Percentiles rank a stretch among this genome's conserved stretches.
Evolutionary conservation across 1,140 invertebrate species (phyloP).

Genomic region (Brachystomella parvula): DNA sequence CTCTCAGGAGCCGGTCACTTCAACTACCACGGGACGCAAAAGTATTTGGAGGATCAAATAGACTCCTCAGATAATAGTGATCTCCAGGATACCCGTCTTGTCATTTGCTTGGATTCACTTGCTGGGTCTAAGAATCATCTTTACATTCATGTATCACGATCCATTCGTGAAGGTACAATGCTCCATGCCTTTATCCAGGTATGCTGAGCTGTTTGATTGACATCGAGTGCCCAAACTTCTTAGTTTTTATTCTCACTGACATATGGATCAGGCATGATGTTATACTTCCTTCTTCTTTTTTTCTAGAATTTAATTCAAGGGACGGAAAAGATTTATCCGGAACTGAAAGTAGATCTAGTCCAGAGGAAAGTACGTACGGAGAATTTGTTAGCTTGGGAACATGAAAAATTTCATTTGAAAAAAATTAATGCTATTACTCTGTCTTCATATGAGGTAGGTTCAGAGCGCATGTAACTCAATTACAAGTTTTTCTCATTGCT

Average conservation of each 20-base stretch:
- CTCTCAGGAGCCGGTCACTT: constrained; percentile 85
- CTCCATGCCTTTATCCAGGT: constrained; percentile 63
- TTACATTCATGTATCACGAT: constrained; percentile 91
- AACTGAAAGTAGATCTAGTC: constrained; percentile 62
- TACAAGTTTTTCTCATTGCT: background rate
- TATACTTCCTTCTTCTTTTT: constrained; percentile 16
- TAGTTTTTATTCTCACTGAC: no score
- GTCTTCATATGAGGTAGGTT: constrained; percentile 58
- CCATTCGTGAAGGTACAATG: constrained; percentile 75
- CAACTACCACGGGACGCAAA: constrained; percentile 92
- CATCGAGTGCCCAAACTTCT: no score
- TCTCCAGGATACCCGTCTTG: constrained; percentile 72
- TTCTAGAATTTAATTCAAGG: constrained; percentile 51
- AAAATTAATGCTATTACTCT: constrained; percentile 84
- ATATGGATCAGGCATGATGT: background rate
- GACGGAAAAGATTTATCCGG: constrained; percentile 45
- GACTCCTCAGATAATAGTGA: constrained; percentile 48
- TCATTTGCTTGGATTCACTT: constrained; percentile 84
- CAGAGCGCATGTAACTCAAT: background rate
- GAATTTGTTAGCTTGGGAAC: constrained; percentile 88
- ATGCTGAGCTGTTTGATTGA: no score
- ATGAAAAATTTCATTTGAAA: constrained; percentile 89
- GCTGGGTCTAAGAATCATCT: constrained; percentile 52
- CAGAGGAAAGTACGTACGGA: constrained; percentile 99
- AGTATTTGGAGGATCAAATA: constrained; percentile 89